Conservation (phyloP, 1,140 invertebrate genomes). For the Drosophila neocordata region DNA sequence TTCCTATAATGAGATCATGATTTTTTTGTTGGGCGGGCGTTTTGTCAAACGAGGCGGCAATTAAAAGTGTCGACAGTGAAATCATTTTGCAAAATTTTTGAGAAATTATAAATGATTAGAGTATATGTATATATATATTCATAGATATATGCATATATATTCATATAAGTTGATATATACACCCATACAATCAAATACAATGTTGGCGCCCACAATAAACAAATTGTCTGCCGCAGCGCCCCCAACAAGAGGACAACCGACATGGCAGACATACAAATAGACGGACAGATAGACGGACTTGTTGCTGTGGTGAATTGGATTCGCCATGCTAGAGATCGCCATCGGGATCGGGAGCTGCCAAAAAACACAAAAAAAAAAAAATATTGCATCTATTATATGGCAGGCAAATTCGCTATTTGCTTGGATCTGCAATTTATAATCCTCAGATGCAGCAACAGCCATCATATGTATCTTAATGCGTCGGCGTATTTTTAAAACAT, state of each 20-base stretch:
- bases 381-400: constrained; percentile 54
- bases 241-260: background rate
- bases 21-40: constrained; percentile 2
- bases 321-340: constrained; percentile 25
- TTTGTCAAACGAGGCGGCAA: constrained; percentile 63
- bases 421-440: constrained; percentile 48
- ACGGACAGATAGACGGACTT: background rate
- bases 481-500: constrained; percentile 73
- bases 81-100: constrained; percentile 51
- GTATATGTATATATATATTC: constrained; percentile 19
- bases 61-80: constrained; percentile 68
- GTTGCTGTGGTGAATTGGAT: constrained; percentile 69
- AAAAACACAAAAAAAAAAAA: constrained; percentile 18
- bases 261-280: background rate
- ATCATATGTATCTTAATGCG: constrained; percentile 29
- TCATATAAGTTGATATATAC: constrained; percentile 21
- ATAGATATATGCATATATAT: constrained; percentile 27
- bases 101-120: constrained; percentile 13
- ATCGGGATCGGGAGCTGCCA: constrained; percentile 35
- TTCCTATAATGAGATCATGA: constrained; percentile 68
- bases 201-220: constrained; percentile 75
- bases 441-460: constrained; percentile 34
- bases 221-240: constrained; percentile 59
- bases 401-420: constrained; percentile 22
- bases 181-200: constrained; percentile 29